Conservation (phyloP, 2,113 vertebrate genomes). For the Otis tarda region DNA sequence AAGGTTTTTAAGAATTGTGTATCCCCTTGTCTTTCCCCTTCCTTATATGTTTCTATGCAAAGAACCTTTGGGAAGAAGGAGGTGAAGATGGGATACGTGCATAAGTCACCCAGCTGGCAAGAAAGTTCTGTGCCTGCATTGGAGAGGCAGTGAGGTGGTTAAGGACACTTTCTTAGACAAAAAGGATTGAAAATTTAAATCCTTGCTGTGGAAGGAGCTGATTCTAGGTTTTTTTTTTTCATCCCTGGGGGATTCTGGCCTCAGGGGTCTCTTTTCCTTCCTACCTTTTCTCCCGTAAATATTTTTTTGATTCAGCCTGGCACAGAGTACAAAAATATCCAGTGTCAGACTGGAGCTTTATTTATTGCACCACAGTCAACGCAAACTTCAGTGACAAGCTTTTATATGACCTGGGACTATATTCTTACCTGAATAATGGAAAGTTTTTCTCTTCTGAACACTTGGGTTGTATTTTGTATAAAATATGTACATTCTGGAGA, state of each 20-base stretch:
- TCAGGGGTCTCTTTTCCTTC: neutral
- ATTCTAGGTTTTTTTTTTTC: neutral
- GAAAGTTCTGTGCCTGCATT: neutral
- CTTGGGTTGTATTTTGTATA: conserved; percentile 48
- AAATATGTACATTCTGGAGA: conserved; percentile 52
- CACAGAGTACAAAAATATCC: neutral
- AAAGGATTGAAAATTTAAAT: neutral
- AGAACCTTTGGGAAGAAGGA: neutral
- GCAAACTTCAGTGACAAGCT: conserved; percentile 38
- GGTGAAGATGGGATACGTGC: neutral
- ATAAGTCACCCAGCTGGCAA: neutral
- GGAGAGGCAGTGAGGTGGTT: neutral
- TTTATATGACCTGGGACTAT: conserved; percentile 55
- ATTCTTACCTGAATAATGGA: conserved; percentile 50
- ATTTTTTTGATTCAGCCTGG: neutral
- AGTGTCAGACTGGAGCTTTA: neutral
- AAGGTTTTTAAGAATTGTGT: neutral
- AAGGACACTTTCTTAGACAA: neutral
- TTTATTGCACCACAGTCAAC: neutral
- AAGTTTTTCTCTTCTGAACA: conserved; percentile 57
- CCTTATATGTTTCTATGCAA: neutral
- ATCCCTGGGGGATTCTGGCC: neutral
- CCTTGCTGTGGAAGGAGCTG: neutral
- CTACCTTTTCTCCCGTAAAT: neutral
- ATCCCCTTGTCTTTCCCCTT: neutral